Base-by-base conservation (phyloP, 2,888 invertebrate genomes). In the Caenorhabditis plicata region DNA sequence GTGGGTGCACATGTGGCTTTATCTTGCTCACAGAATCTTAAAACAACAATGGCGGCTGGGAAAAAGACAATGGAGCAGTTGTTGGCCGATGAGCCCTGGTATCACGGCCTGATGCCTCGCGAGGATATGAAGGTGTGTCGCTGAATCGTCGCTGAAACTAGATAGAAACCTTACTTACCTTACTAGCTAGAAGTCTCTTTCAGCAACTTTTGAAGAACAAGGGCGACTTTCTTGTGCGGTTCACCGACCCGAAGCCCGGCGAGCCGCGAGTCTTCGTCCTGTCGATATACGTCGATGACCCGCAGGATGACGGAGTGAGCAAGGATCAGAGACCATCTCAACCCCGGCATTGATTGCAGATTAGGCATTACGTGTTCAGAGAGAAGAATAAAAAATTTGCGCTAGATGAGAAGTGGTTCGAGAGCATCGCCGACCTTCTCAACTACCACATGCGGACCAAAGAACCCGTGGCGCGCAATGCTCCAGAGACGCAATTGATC, bases 41-140 rank as follows among this genome's bases (percentile, higher is more conserved):
- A n/a, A n/a, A n/a, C n/a, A n/a, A n/a, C n/a, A n/a, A n/a, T n/a
- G n/a, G n/a, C n/a, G n/a, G n/a, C n/a, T n/a, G n/a, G n/a, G n/a
- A n/a, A n/a, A n/a, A n/a, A n/a, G n/a, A n/a, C n/a, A 42, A 36
- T 13, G 3, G 51, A 51, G 17, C 36, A 23, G 15, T 19, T 39
- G 20, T 32, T 51, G 17, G 33, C 58, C 3, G 49, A 44, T 8
- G 60, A 57, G 35, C 63, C 52, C 2, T 66, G 63, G 56, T 71
- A 66, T 43, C 73, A 72, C 51, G 73, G 73, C 22, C 49, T 70
- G 29, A 49, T 73, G 39, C 71, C 70, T 5, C 68, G 73, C 17
- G 72, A 72, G 38, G 73, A 72, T 22, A 71, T 72, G 47, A 68
- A 64, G 31, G 48, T 51, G n/a, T n/a, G n/a, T n/a, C n/a, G n/a